Evolutionary conservation across 1,140 invertebrate species (phyloP).

Genomic region (Cotesia chilonis): DNA sequence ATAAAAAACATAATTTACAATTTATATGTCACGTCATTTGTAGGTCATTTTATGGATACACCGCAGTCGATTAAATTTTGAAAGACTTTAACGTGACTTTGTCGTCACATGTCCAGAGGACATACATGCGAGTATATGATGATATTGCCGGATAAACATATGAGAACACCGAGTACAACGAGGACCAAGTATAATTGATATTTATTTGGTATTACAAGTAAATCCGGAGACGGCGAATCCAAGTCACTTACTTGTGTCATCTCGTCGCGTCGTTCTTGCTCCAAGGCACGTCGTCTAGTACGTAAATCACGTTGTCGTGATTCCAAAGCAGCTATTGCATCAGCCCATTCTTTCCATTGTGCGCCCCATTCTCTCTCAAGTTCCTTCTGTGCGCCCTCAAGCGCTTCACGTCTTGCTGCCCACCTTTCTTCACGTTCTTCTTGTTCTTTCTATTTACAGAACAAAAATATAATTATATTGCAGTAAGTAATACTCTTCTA

Average conservation of each 20-base stretch:
- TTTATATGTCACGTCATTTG: not conserved
- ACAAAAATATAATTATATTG: slow-evolving; percentile 12
- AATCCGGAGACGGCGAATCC: slow-evolving; percentile 57
- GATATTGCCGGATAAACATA: slow-evolving; percentile 65
- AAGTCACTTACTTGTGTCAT: slow-evolving; percentile 67
- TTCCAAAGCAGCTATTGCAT: slow-evolving; percentile 61
- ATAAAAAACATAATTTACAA: no score
- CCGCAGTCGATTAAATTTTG: not conserved
- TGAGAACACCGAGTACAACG: slow-evolving; percentile 62
- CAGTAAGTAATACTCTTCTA: not conserved
- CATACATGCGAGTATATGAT: slow-evolving; percentile 65
- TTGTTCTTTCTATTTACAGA: slow-evolving; percentile 59
- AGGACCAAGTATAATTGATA: slow-evolving; percentile 64
- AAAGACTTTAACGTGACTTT: not conserved
- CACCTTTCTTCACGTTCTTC: slow-evolving; percentile 66
- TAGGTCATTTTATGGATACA: not conserved
- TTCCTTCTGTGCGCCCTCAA: slow-evolving; percentile 66
- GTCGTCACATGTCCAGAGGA: slow-evolving; percentile 60
- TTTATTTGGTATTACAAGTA: slow-evolving; percentile 60
- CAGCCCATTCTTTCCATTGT: slow-evolving; percentile 64
- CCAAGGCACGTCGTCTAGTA: slow-evolving; percentile 57
- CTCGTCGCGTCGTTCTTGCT: slow-evolving; percentile 66
- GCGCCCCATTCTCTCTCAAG: slow-evolving; percentile 66
- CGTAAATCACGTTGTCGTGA: slow-evolving; percentile 63
- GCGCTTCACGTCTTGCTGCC: slow-evolving; percentile 61